Base-by-base conservation (phyloP, 2,888 invertebrate genomes). In the Tenthredo notha region DNA sequence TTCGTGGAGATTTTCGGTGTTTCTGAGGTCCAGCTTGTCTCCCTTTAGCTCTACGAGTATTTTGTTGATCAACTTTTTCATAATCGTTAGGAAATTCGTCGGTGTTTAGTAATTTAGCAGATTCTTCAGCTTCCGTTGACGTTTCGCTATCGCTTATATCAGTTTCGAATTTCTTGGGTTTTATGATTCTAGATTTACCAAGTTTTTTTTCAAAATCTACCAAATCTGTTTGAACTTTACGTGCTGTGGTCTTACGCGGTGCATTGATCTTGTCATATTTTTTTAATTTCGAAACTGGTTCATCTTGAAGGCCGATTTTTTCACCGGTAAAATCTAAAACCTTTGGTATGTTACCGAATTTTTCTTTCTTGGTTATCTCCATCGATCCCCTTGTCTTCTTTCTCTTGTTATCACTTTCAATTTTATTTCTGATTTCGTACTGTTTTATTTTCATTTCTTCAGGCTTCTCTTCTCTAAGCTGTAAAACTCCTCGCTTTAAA, bases 361-460 rank as follows among this genome's bases (percentile, higher is more conserved):
- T 67, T 47, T 67, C 61, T 47, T 65, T 74, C 29, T 84, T 84
- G 25, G 37, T 84, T 70, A 40, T 54, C 75, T 74, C 70, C 40
- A 12, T 84, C 61, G 70, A 77, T 33, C 82, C 75, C 61, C 47
- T 75, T 33, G 74, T 77, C 58, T 37, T 85, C 70, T 50, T 37
- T 75, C 74, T 58, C 78, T 6, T 84, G 25, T 25, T 50, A 10
- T 47, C 54, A 61, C 43, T 70, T 58, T 84, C 50, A 67, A 75
- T 84, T 25, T 86, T 84, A 21, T 77, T 65, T 47, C 80, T 25
- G 18, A 85, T 83, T n/a, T 86, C 87, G 54, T 87, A 87, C 25
- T 50, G 50, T 75, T 25, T 25, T 33, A 54, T 18, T 29, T n/a
- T n/a, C 33, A 33, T n/a, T 18, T 33, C 29, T 77, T 40, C 47